Base-by-base conservation (phyloP, 2,888 invertebrate species). In the Papilio gigon region DNA sequence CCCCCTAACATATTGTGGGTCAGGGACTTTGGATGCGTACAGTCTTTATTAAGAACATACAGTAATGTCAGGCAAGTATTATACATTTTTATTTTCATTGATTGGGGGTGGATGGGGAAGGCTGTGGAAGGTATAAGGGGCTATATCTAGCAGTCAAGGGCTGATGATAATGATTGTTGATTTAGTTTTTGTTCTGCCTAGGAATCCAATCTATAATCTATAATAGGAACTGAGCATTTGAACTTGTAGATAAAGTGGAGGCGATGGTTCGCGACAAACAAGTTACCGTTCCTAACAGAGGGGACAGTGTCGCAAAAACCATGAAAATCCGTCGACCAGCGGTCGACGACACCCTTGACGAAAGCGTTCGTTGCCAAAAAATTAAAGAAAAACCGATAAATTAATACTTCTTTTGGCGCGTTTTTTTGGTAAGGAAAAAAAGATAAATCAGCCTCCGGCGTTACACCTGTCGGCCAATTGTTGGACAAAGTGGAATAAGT, bases 381-480 rank as follows among this genome's bases (percentile, higher is more conserved):
- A 59, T 63, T 44, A 47, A 30, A 58, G 58, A 64, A 47, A 56
- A 50, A 44, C 47, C 64, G 30, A 30, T 67, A 59, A 68, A 68
- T 68, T 62, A 56, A 56, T 33, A 35, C 22, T 66, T 66, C 60
- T 65, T 56, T 22, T 30, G 20, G 1, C 11, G n/a, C 14, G 9
- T 63, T 67, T 62, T 61, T 64, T 59, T 17, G 17, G 64, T 40
- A 14, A 47, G 60, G 27, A 40, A 67, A 60, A 65, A 63, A 65
- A 62, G 64, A 50, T 61, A 53, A 65, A 62, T 67, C 64, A 60
- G 71, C 77, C 73, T 40, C 65, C 33, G 73, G 77, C 74, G 62
- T 27, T 35, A 65, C 76, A 76, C 75, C 76, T 77, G 78, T 75
- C 75, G 66, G 58, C 70, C 69, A 61, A 25, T 58, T 59, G 61